Conservation (phyloP, 2,113 vertebrate species). For the Nothocercus nigrocapillus region DNA sequence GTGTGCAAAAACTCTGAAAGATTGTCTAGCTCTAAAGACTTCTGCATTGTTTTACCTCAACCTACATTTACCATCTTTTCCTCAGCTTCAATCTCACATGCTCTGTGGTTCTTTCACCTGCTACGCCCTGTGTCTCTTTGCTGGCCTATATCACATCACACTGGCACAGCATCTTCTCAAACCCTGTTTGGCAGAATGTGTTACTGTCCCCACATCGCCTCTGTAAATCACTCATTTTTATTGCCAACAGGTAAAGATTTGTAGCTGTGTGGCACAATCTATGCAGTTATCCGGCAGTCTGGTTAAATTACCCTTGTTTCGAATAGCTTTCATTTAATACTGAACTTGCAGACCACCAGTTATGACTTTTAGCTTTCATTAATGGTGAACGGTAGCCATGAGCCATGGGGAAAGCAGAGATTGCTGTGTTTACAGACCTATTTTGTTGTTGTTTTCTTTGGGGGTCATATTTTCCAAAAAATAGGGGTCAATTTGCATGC, state of each 20-base stretch:
- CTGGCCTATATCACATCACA: background rate
- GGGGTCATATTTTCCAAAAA: background rate
- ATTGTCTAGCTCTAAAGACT: background rate
- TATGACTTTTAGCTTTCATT: background rate
- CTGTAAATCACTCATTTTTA: background rate
- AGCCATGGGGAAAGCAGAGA: background rate
- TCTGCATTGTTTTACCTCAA: background rate
- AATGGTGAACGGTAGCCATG: background rate
- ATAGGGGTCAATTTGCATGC: background rate
- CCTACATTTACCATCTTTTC: background rate
- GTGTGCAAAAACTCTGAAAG: slow-evolving; percentile 20
- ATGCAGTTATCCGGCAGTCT: background rate
- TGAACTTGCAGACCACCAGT: rapidly evolving
- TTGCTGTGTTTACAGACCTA: background rate
- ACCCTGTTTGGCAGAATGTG: background rate
- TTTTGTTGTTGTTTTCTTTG: background rate
- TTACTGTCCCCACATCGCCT: background rate
- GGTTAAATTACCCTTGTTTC: background rate
- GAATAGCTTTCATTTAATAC: background rate
- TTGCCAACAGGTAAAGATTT: background rate
- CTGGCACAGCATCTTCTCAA: background rate
- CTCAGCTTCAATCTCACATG: background rate
- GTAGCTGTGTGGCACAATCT: rapidly evolving
- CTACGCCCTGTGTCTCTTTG: background rate
- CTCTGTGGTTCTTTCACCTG: background rate